Percentiles rank a stretch among this genome's conserved stretches.
Conservation (phyloP, 1,140 invertebrate species). For the Achroia grisella region DNA sequence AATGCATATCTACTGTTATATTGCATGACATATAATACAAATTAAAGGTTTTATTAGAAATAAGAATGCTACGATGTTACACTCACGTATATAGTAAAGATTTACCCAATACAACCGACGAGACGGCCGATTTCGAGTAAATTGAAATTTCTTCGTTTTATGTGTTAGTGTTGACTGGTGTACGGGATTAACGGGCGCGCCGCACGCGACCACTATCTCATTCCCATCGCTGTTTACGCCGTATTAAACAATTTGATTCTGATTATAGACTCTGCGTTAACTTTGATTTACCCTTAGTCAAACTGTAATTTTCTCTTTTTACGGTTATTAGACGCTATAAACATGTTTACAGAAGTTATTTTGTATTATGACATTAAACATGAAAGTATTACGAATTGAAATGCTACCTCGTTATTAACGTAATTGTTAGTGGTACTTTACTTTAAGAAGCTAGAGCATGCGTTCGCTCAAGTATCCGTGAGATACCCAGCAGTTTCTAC, state of each 20-base stretch:
- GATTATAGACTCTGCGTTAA: constrained; percentile 44
- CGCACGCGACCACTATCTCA: constrained; percentile 58
- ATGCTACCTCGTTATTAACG: too few species aligned
- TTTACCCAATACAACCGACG: too few species aligned
- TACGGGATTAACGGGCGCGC: constrained; percentile 47
- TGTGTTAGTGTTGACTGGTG: constrained; percentile 29
- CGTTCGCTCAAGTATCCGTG: constrained; percentile 31
- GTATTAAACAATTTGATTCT: constrained; percentile 65
- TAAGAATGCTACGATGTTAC: too few species aligned
- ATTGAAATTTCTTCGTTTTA: constrained; percentile 65
- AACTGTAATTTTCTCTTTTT: constrained; percentile 7
- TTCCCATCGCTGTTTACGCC: constrained; percentile 54
- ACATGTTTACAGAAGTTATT: constrained; percentile 4
- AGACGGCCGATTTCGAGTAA: constrained; percentile 32
- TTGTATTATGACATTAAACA: not conserved
- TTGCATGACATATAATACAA: too few species aligned
- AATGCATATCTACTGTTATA: too few species aligned
- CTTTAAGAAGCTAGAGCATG: constrained; percentile 25
- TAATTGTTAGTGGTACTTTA: constrained; percentile 12
- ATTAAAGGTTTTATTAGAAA: too few species aligned
- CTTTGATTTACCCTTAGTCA: constrained; percentile 5
- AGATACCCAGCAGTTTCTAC: constrained; percentile 55
- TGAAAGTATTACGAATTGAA: not conserved
- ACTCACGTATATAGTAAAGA: too few species aligned
- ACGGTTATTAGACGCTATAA: constrained; percentile 2